These are phyloP conservation scores for human (Homo sapiens) DNA, from an alignment of 2,113 vertebrate genomes.

Conservation along the genomic window GRCh38 chr3:27813501-27814000, in stretches of 20 bases:
- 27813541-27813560: background rate
- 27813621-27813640: background rate
- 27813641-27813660: constrained; percentile 28
- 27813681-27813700: constrained; percentile 32
- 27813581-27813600: background rate
- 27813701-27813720: constrained; percentile 56
- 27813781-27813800: constrained; percentile 31
- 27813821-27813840: constrained; percentile 30
- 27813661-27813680: constrained; percentile 59
- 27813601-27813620: constrained; percentile 7
- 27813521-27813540: background rate
- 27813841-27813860: constrained; percentile 75
- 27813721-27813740: constrained; percentile 32
- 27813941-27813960: constrained; percentile 40
- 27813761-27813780: background rate
- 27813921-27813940: constrained; percentile 36
- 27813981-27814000: background rate
- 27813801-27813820: constrained; percentile 68
- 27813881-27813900: background rate
- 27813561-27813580: background rate
- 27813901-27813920: background rate
- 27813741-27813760: constrained; percentile 52
- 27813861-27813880: constrained; percentile 47
- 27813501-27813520: background rate
- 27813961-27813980: constrained; percentile 39